phyloP scores from a whole-genome alignment of 2,113 vertebrate species.

The Saccopteryx bilineata region DNA sequence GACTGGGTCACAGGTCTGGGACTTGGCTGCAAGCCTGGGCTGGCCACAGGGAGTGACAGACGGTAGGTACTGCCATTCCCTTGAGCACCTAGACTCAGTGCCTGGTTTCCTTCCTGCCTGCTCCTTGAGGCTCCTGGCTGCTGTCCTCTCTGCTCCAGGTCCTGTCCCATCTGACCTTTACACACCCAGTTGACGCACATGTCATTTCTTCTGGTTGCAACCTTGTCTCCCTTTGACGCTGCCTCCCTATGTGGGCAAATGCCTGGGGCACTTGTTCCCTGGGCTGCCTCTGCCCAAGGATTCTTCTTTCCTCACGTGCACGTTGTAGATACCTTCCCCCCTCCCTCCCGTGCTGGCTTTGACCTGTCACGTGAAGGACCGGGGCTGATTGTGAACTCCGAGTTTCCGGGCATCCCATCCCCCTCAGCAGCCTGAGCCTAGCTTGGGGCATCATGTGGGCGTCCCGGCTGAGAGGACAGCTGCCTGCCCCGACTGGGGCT shows the following conservation, averaged over 20 bases:
- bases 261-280: background rate
- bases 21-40: background rate
- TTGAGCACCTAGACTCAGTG: background rate
- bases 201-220: background rate
- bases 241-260: background rate
- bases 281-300: background rate
- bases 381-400: background rate
- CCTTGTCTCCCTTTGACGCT: conserved; percentile 19
- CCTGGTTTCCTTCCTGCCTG: background rate
- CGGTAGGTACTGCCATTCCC: too few relatives aligned
- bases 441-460: background rate
- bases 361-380: background rate
- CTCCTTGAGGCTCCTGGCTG: background rate
- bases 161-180: background rate
- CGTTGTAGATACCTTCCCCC: background rate
- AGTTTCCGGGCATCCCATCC: background rate
- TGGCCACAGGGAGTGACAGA: background rate
- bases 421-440: background rate
- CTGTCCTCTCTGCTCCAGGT: background rate
- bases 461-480: background rate
- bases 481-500: background rate
- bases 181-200: background rate
- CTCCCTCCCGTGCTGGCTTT: background rate
- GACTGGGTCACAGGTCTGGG: background rate
- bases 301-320: background rate